Conservation (phyloP, 2,797 vertebrate genomes). For the Melanotaenia parkinsoni region DNA sequence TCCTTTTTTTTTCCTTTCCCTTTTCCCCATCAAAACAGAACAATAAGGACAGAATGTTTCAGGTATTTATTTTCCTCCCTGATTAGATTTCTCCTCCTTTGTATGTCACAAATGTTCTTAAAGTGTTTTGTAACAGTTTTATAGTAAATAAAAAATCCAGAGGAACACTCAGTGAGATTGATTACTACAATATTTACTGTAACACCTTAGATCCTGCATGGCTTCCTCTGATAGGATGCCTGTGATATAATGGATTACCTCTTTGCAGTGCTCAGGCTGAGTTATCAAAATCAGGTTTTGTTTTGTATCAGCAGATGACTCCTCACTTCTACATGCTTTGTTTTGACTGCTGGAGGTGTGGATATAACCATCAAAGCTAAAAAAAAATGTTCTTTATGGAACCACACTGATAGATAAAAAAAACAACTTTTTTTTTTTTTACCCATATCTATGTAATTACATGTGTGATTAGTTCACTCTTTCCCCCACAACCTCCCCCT, state of each 20-base stretch:
- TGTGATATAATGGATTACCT: constrained; percentile 44
- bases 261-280: constrained; percentile 32
- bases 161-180: no score
- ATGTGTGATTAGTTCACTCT: constrained; percentile 26
- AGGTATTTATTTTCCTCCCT: constrained; percentile 84
- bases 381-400: constrained; percentile 44
- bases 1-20: constrained; percentile 47
- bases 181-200: neutral
- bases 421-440: constrained; percentile 2
- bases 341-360: constrained; percentile 47
- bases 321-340: constrained; percentile 31
- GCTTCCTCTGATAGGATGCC: constrained; percentile 40
- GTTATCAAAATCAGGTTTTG: constrained; percentile 49
- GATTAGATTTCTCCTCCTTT: constrained; percentile 17
- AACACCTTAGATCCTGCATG: constrained; percentile 1
- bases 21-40: constrained; percentile 82
- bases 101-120: constrained; percentile 4
- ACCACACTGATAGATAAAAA: constrained; percentile 41
- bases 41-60: constrained; percentile 90
- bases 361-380: constrained; percentile 29
- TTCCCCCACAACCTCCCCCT: neutral
- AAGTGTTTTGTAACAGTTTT: constrained; percentile 13
- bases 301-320: constrained; percentile 46
- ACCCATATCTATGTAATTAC: constrained; percentile 21
- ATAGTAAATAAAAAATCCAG: neutral